Evolutionary conservation across 2,797 vertebrate species (phyloP).

Genomic region (Florisuga fusca): DNA sequence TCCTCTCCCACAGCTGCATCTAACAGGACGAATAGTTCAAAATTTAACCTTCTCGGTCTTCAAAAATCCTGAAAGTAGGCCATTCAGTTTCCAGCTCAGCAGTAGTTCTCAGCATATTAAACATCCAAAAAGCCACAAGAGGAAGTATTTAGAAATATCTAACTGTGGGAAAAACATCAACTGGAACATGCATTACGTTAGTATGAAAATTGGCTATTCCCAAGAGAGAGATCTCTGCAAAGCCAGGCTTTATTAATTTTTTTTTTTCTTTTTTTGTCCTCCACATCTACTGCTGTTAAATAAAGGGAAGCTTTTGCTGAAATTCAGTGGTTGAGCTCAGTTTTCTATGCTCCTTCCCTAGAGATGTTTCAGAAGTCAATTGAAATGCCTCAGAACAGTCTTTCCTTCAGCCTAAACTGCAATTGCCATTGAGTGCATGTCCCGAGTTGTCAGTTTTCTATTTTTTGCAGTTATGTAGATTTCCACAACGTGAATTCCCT

Average conservation of each 20-base stretch:
- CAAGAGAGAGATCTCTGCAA: neutral
- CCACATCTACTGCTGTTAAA: neutral
- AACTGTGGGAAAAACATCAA: neutral
- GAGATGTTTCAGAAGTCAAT: neutral
- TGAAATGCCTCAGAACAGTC: neutral
- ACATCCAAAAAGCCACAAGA: neutral
- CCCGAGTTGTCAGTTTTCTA: neutral
- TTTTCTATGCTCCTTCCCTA: neutral
- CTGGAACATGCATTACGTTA: neutral
- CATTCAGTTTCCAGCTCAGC: neutral
- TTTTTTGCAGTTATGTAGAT: neutral
- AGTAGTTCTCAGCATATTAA: neutral
- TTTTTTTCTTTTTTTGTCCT: neutral
- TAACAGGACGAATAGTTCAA: neutral
- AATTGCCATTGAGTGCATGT: neutral
- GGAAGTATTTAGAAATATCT: conserved; percentile 22
- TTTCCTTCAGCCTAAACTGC: neutral
- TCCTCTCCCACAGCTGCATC: conserved; percentile 23
- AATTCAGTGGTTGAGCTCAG: neutral
- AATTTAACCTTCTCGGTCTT: neutral
- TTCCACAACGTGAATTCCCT: neutral
- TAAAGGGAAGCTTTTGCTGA: neutral
- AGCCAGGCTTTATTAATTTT: neutral
- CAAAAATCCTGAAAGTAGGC: neutral
- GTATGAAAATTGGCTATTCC: neutral